A percentile compares a stretch with the other conserved stretches of the same genome.
phyloP scores from a whole-genome alignment of 2,888 invertebrate species.

The Mylabris sibirica region DNA sequence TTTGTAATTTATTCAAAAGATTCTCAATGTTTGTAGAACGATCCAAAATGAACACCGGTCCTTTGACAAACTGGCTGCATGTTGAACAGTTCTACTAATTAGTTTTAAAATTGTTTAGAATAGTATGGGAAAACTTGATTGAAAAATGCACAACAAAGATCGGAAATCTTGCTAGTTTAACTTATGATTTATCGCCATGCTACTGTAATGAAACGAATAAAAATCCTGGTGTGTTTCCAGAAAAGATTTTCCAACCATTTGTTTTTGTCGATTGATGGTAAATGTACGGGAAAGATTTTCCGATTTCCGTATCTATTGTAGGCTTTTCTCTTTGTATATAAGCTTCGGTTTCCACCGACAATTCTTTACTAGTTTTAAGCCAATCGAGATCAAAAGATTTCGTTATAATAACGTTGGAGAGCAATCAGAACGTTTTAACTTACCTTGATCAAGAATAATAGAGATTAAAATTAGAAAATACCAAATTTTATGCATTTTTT shows the following conservation, averaged over 20 bases:
- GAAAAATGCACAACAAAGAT: too few species aligned
- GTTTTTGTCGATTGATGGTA: too few species aligned
- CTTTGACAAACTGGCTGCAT: background rate
- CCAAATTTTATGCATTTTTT: slow-evolving; percentile 30
- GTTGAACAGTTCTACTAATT: background rate
- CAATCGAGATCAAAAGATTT: slow-evolving; percentile 10
- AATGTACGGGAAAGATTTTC: background rate
- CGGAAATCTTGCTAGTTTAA: background rate
- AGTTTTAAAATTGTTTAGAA: background rate
- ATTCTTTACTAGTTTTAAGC: slow-evolving; percentile 4
- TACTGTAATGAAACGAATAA: too few species aligned
- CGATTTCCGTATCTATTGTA: background rate
- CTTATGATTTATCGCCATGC: too few species aligned
- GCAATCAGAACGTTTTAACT: slow-evolving; percentile 13
- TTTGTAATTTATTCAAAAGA: slow-evolving; percentile 12
- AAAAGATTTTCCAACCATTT: too few species aligned
- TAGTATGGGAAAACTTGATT: too few species aligned
- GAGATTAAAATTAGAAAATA: slow-evolving; percentile 24
- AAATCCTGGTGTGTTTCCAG: too few species aligned
- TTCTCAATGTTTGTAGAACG: background rate
- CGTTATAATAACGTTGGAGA: background rate
- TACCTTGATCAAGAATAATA: slow-evolving; percentile 24
- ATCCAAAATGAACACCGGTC: background rate
- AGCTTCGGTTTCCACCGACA: background rate
- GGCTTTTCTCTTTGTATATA: background rate